Base-by-base conservation (phyloP, 1,140 invertebrate genomes). In the Brachionus asplanchnoidis region DNA sequence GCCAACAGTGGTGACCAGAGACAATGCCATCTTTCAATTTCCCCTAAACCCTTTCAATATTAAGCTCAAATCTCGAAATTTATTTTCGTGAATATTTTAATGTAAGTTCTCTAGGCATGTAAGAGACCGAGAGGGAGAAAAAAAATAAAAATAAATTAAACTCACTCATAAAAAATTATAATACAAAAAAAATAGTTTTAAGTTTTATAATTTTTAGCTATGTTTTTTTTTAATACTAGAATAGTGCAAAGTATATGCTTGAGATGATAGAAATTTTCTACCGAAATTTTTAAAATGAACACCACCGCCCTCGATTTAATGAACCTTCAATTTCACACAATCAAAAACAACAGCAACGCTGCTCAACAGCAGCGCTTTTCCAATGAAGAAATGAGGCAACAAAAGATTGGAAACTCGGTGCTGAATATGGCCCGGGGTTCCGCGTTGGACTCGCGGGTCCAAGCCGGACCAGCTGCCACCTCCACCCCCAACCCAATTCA, bases 81-180 rank as follows among this genome's bases (percentile, higher is more conserved):
- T 36, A 68, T 32, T 68, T 40, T 36, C 68, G 40, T 23, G 28
- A 42, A 42, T 73, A 20, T 73, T 73, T 40, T 73, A 60, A 60
- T 60, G 53, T 60, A 20, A 60, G 20, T 11, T 60, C 53, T 60
- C 53, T 60, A 60, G 53, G 53, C 53, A 60, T 73, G 68, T 73
- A 42, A 20, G 17, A 42, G 36, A 42, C 32, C 66, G 66, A 68
- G 26, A 68, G 26, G 9, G 36, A 42, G 40, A 73, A 42, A 73
- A 73, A 73, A 68, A 73, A 36, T 9, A 36, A 42, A 73, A 73
- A 73, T 73, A 73, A 73, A 73, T 73, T 73, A 73, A 73, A 73
- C 68, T 73, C 68, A 73, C 68, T 73, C 68, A 73, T 73, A 73
- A 73, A 73, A 73, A 73, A 73, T 73, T 73, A 73, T 73, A 73